Evolutionary conservation across 2,797 vertebrate genomes (phyloP), one percentile per base, ranked within the genome.

Genomic region (Poeciliopsis paucimaculata): DNA sequence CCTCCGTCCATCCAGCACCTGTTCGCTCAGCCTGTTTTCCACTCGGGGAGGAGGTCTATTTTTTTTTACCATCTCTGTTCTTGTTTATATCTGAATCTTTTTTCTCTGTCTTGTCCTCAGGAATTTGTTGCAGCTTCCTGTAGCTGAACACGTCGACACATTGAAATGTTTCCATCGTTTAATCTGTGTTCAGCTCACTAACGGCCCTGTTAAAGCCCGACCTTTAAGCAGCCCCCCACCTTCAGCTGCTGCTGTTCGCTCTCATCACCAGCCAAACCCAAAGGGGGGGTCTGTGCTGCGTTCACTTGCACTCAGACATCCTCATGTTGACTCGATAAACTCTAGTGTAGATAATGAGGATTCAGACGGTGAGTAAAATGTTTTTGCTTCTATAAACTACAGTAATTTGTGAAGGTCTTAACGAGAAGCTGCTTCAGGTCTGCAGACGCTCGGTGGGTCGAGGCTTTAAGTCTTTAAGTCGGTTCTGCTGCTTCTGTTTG

Each of bases 1-100:
- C 39, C 1, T 41, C 39, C 2, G 31, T 34, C 31, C 31, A 84
- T 87, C 82, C 88, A 78, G 75, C 88, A 90, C 87, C 88, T 90
- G 90, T 83, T 86, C 80, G 0, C 75, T 62, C n/a, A 62, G 57
- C 5, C 57, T 62, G 57, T 75, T 36, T 39, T 70, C 73, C 80
- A 71, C 47, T 79, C 75, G 39, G 43, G 75, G 82, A 76, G 51
- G 36, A 72, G 57, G 64, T 64, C 80, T 41, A 46, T 46, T 77
- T 77, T 75, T 77, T 75, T 34, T 28, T 47, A 64, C 7, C 5
- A 1, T 51, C 31, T 66, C 66, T 73, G 43, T 81, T 68, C 64
- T 73, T 79, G 64, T 81, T 90, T 62, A 34, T 34, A 36, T 53
- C 41, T n/a, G 46, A 41, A 23, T 12, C 28, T 55, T 31, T 41